A percentile compares a stretch with the other conserved stretches of the same genome.
These are phyloP conservation scores for Atta cephalotes DNA, from an alignment of 1,140 invertebrate species.

Conservation along the genomic window DNA sequence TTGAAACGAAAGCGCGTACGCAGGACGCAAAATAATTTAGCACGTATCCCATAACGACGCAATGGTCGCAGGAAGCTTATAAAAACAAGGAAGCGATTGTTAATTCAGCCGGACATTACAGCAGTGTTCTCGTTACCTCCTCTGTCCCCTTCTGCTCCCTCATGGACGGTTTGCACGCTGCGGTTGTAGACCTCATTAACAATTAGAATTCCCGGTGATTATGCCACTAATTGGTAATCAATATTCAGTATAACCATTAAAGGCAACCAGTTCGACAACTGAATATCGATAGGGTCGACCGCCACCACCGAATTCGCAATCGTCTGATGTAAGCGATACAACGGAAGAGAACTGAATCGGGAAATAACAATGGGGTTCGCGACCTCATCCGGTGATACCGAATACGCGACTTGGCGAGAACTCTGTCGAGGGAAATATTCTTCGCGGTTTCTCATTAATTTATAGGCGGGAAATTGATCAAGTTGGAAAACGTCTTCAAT, in stretches of 20 bases:
- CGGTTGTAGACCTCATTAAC: slow-evolving; percentile 63
- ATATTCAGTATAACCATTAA: slow-evolving; percentile 75
- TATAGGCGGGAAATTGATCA: not conserved
- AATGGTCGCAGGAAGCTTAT: not conserved
- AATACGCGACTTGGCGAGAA: slow-evolving; percentile 26
- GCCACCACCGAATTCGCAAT: slow-evolving; percentile 28
- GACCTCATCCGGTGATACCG: slow-evolving; percentile 26
- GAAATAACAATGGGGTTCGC: slow-evolving; percentile 29
- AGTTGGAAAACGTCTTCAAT: not conserved
- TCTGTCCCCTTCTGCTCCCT: not conserved
- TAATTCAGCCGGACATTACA: slow-evolving; percentile 48
- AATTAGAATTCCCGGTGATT: slow-evolving; percentile 74
- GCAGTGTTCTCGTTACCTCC: slow-evolving; percentile 12
- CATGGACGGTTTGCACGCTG: not conserved
- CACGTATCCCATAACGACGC: slow-evolving; percentile 11
- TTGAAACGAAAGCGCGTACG: slow-evolving; percentile 24
- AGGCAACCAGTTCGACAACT: slow-evolving; percentile 36
- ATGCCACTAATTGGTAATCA: slow-evolving; percentile 77
- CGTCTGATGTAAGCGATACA: slow-evolving; percentile 52
- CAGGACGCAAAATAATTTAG: slow-evolving; percentile 38
- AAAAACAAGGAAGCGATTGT: slow-evolving; percentile 59
- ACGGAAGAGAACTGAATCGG: slow-evolving; percentile 41
- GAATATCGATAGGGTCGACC: slow-evolving; percentile 56
- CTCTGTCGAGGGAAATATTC: slow-evolving; percentile 20
- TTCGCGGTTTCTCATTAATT: slow-evolving; percentile 23